Evolutionary conservation across 2,797 vertebrate species (phyloP).

Genomic region (Trematomus bernacchii): DNA sequence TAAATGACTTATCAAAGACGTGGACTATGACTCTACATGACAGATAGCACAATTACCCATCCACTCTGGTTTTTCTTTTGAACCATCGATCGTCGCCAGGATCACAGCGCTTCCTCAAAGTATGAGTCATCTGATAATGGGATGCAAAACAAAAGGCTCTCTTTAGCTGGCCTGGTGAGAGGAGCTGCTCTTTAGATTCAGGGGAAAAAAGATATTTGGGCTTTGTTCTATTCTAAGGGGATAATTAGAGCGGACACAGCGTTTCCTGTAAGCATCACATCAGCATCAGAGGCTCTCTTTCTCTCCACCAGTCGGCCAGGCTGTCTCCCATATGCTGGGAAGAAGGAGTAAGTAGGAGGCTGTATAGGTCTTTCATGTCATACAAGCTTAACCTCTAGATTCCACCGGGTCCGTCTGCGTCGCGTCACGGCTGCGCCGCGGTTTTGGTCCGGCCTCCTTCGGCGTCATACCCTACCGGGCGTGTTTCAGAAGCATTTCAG

Average conservation of each 20-base stretch:
- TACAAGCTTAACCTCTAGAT: no score
- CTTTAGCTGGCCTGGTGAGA: constrained; percentile 33
- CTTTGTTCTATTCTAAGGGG: constrained; percentile 32
- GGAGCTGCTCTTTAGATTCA: constrained; percentile 45
- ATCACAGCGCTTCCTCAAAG: constrained; percentile 35
- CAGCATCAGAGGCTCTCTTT: constrained; percentile 27
- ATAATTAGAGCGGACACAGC: constrained; percentile 47
- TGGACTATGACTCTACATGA: neutral
- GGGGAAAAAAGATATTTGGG: constrained; percentile 30
- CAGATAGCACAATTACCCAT: constrained; percentile 23
- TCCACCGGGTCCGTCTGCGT: no score
- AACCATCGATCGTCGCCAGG: constrained; percentile 25
- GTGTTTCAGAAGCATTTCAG: no score
- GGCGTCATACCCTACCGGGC: no score
- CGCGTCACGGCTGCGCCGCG: no score
- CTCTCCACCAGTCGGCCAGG: constrained; percentile 13
- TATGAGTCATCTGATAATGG: constrained; percentile 60
- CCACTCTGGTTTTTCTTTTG: constrained; percentile 1
- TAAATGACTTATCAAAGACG: neutral
- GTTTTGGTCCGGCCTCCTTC: no score
- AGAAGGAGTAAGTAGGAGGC: constrained; percentile 18
- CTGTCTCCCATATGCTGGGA: constrained; percentile 35
- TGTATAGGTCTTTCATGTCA: constrained; percentile 22
- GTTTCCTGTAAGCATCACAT: constrained; percentile 46
- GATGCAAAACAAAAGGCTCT: constrained; percentile 40